Conservation (phyloP, 2,113 vertebrate genomes). For the Varanus salvator region DNA sequence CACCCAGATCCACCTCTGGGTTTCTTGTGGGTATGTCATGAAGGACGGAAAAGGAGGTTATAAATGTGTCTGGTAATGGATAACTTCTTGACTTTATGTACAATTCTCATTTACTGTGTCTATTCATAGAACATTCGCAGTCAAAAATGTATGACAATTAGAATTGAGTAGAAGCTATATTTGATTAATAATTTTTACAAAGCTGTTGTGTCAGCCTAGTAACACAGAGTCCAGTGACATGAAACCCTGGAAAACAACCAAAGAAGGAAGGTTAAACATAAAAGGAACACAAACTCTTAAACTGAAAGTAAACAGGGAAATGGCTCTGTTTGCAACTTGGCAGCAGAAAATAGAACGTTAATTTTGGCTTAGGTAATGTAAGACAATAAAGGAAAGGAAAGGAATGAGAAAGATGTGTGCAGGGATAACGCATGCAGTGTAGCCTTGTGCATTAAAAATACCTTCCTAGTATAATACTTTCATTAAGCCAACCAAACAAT, state of each 20-base stretch:
- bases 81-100: background rate
- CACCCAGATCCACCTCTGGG: background rate
- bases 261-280: conserved; percentile 12
- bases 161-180: background rate
- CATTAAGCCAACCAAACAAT: too few relatives aligned
- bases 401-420: background rate
- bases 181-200: background rate
- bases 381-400: background rate
- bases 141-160: conserved; percentile 3
- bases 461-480: too few relatives aligned
- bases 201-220: background rate
- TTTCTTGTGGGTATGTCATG: background rate
- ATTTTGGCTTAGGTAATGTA: background rate
- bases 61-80: background rate
- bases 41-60: background rate
- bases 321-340: conserved; percentile 8
- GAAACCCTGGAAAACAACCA: background rate
- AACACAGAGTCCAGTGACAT: background rate
- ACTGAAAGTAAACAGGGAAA: conserved; percentile 29
- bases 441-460: background rate
- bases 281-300: conserved; percentile 1
- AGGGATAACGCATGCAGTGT: background rate
- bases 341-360: conserved; percentile 7
- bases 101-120: background rate
- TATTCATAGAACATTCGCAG: background rate